Evolutionary conservation across 2,113 vertebrate genomes (phyloP), one percentile per base, ranked within the genome.

Genomic region (Solea solea): DNA sequence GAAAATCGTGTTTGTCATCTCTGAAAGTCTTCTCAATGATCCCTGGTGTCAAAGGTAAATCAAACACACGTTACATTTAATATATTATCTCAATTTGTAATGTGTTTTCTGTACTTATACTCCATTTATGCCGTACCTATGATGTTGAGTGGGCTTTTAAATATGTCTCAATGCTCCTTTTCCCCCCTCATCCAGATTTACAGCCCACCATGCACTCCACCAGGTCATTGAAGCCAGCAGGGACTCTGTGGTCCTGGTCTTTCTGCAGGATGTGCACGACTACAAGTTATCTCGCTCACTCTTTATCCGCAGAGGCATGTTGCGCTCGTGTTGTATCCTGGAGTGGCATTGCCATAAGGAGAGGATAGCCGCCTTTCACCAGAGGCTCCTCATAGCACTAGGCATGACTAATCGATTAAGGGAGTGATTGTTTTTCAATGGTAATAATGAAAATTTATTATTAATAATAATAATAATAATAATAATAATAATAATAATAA

Each of bases 1-100:
- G 78, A 98, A 98, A 87, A 94, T 95, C 42, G 89, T 99, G 88
- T 98, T 98, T 78, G 75, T 99, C 27, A 83, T 99, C 80, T 98
- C 97, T 1, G 94, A 95, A 53, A 88, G 90, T 21, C 95, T 99
- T 9, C 90, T 99, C 80, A 88, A 89, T 25, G 96, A 99, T 82
- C 91, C 94, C 25, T 94, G 95, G 93, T 98, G 96, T 85, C 92
- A 83, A 91, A 93, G 92, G 98, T 98, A 91, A 92, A 92, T 93
- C 50, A 12, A 27, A 83, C 44, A 27, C 1, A 34, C 8, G 49
- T 11, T 15, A n/a, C 42, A 25, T 50, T 46, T 59, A 15, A 55
- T 57, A 28, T 7, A 48, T 10, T 12, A 45, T 9, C 5, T 34
- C 3, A 34, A 34, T 34, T 4, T 34, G 34, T 34, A 34, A 34